Conservation (phyloP, 2,888 invertebrate genomes). For the Tridacna crocea region DNA sequence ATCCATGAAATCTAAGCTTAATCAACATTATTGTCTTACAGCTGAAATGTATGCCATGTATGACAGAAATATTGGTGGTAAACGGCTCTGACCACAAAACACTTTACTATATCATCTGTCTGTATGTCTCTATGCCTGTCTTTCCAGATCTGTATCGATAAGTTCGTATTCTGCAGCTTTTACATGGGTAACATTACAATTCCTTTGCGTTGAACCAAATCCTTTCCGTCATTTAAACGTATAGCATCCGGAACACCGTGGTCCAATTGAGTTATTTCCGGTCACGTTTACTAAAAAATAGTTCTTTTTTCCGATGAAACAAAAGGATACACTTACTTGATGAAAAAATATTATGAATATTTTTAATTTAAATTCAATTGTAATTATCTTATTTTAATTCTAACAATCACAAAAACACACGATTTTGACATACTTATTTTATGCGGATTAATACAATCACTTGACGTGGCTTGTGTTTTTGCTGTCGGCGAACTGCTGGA, state of each 20-base stretch:
- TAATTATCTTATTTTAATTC: not conserved
- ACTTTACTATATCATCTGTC: too few species aligned
- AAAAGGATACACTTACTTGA: not conserved
- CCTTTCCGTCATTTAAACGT: not conserved
- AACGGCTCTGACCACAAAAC: too few species aligned
- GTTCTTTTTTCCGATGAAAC: conserved; percentile 14
- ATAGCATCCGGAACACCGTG: conserved; percentile 58
- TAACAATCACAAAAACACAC: not conserved
- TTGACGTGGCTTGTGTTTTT: conserved; percentile 57
- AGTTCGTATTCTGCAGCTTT: not conserved
- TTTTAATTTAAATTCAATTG: not conserved
- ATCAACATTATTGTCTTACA: too few species aligned
- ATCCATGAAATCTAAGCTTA: too few species aligned
- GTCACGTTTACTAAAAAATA: conserved; percentile 34
- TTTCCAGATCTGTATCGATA: not conserved
- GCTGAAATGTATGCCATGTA: too few species aligned
- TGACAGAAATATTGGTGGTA: too few species aligned
- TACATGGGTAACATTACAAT: not conserved
- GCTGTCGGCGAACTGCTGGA: conserved; percentile 13
- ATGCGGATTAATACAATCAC: conserved; percentile 42
- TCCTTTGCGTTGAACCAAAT: not conserved
- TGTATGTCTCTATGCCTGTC: not conserved
- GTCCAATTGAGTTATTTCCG: conserved; percentile 44
- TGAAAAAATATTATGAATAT: not conserved
- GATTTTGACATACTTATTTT: not conserved